phyloP scores from a whole-genome alignment of 2,888 invertebrate genomes.

The Mantis religiosa region DNA sequence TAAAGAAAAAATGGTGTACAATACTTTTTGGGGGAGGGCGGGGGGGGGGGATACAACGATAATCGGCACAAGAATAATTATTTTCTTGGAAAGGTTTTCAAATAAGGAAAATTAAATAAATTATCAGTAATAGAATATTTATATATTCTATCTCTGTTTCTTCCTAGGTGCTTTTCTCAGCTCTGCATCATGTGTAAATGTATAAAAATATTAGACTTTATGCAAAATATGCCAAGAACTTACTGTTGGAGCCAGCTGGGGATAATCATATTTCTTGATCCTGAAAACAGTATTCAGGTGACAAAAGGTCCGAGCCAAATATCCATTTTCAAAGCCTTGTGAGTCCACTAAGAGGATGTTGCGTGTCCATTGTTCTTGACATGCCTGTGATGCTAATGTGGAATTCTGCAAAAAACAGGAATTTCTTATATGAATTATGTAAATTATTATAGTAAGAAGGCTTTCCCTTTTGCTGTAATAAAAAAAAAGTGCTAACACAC shows the following conservation, averaged over 20 bases:
- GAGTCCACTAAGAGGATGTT: constrained; percentile 53
- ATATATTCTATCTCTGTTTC: background rate
- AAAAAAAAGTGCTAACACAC: too few relatives aligned
- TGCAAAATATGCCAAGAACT: background rate
- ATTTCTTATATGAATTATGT: background rate
- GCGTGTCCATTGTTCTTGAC: constrained; percentile 42
- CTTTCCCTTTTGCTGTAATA: too few relatives aligned
- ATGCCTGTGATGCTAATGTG: background rate
- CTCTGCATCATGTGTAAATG: constrained; percentile 1
- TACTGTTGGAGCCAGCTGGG: constrained; percentile 49
- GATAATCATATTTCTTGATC: constrained; percentile 63
- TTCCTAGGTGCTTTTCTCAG: background rate
- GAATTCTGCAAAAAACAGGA: background rate
- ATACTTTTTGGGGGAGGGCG: too few relatives aligned
- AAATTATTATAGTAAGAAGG: too few relatives aligned
- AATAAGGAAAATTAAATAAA: background rate
- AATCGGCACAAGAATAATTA: too few relatives aligned
- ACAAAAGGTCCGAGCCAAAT: constrained; percentile 57
- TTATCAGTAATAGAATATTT: background rate
- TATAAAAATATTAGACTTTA: background rate
- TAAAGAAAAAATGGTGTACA: too few relatives aligned
- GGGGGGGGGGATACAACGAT: too few relatives aligned
- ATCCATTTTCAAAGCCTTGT: constrained; percentile 55
- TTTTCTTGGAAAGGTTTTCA: too few relatives aligned
- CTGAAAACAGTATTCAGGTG: constrained; percentile 64